Base-by-base conservation (phyloP, 2,797 vertebrate genomes). In the Oophaga sylvatica region DNA sequence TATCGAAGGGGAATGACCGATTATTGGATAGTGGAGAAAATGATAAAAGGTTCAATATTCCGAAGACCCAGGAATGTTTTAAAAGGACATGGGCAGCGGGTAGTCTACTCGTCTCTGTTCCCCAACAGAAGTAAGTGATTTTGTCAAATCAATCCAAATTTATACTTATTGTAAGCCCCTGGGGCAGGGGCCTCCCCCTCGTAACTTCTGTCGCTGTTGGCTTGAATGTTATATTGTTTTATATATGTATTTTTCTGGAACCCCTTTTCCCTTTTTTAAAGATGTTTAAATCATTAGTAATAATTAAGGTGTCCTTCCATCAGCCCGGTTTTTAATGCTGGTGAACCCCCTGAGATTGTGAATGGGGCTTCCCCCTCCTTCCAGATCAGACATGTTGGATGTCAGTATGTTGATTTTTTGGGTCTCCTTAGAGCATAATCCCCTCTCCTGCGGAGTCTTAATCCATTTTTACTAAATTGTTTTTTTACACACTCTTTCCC, bases 1-100 rank as follows among this genome's bases (percentile, higher is more conserved):
- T 97, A 87, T 95, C 95, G 80, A 93, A 95, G 88, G 96, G 97
- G 13, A 95, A 94, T 0, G 93, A 95, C 26, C 93, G 94, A 65
- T 93, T 97, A 26, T 91, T 98, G 67, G 95, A 97, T 59, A 97
- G 95, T 98, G 85, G 96, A 94, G 87, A 93, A 95, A 90, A 93
- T 97, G 96, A 97, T 90, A 95, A 94, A 92, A 78, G 97, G 70
- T 94, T 96, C 89, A 94, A 94, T 29, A 92, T 98, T 78, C 96
- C 94, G 11, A 93, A 84, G 92, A 93, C 87, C 84, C 88, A 68
- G 90, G 57, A 83, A 87, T 26, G 4, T 80, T 11, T n/a, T 90
- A 87, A 80, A 80, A 75, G 82, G 68, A 70, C 48, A 81, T 65
- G 53, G 5, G 68, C 88, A 7, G 57, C 90, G 90, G 80, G 78